Percentiles rank a stretch among this genome's conserved stretches.
Evolutionary conservation across 2,888 invertebrate genomes (phyloP).

Genomic region (Parnassius mnemosyne): DNA sequence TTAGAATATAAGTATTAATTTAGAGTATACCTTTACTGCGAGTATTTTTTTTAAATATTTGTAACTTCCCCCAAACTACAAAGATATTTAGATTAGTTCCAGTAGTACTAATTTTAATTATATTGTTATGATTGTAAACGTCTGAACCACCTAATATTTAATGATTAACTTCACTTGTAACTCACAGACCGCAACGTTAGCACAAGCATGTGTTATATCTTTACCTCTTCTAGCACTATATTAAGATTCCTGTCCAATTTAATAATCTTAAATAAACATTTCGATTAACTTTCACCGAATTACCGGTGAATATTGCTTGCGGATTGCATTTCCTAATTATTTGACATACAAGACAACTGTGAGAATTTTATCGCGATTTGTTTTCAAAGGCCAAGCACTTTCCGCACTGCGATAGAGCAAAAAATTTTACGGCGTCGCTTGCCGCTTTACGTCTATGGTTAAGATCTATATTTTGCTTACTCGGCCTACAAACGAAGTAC

Average conservation of each 20-base stretch:
- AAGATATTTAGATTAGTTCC: conserved; percentile 25
- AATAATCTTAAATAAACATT: conserved; percentile 30
- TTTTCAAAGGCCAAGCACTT: conserved; percentile 35
- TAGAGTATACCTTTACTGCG: neutral
- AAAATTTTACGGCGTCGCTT: conserved; percentile 69
- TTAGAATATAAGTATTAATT: neutral
- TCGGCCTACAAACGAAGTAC: conserved; percentile 55
- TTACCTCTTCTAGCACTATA: conserved; percentile 59
- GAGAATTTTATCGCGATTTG: conserved; percentile 32
- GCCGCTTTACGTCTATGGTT: conserved; percentile 72
- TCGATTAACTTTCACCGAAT: conserved; percentile 66
- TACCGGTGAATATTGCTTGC: conserved; percentile 71
- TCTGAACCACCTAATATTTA: conserved; percentile 35
- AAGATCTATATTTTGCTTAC: conserved; percentile 53
- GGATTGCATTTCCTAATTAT: conserved; percentile 55
- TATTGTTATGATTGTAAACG: conserved; percentile 22
- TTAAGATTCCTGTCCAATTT: conserved; percentile 9
- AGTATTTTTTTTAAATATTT: conserved; percentile 6
- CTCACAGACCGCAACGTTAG: conserved; percentile 66
- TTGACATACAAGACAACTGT: conserved; percentile 29
- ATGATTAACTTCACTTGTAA: conserved; percentile 65
- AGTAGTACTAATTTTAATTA: conserved; percentile 23
- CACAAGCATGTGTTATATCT: conserved; percentile 70
- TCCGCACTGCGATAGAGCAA: conserved; percentile 65
- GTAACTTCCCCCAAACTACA: conserved; percentile 16